Percentiles rank a stretch among this genome's conserved stretches.
Evolutionary conservation across 2,888 invertebrate species (phyloP).

Genomic region (Apotomis capreana): DNA sequence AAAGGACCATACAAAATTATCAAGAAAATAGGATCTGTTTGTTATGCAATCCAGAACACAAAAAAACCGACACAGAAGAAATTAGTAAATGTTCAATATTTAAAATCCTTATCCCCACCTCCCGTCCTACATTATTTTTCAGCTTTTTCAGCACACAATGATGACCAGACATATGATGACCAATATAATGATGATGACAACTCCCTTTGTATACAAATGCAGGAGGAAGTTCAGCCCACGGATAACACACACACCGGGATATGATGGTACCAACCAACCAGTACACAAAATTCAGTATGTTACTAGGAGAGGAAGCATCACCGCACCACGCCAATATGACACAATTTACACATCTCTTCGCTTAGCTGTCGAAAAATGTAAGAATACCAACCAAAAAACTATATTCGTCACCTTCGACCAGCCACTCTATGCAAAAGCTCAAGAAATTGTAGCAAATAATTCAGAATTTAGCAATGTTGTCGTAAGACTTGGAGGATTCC

Average conservation of each 20-base stretch:
- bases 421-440: too few relatives aligned
- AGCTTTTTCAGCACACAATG: not conserved
- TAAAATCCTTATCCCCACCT: not conserved
- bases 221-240: not conserved
- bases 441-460: too few relatives aligned
- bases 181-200: not conserved
- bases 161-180: not conserved
- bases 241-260: too few relatives aligned
- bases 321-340: not conserved
- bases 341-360: not conserved
- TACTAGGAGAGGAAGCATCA: too few relatives aligned
- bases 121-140: constrained; percentile 5
- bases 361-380: too few relatives aligned
- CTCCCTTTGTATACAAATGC: not conserved
- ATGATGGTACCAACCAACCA: too few relatives aligned
- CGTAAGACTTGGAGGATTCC: too few relatives aligned
- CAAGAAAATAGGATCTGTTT: not conserved
- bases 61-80: constrained; percentile 1
- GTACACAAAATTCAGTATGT: too few relatives aligned
- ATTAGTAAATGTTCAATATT: not conserved
- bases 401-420: too few relatives aligned
- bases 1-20: not conserved
- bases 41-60: constrained; percentile 5
- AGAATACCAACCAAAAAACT: too few relatives aligned
- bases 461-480: too few relatives aligned